A percentile compares a stretch with the other conserved stretches of the same genome.
Conservation (phyloP, 1,140 invertebrate species). For the Manduca sexta region DNA sequence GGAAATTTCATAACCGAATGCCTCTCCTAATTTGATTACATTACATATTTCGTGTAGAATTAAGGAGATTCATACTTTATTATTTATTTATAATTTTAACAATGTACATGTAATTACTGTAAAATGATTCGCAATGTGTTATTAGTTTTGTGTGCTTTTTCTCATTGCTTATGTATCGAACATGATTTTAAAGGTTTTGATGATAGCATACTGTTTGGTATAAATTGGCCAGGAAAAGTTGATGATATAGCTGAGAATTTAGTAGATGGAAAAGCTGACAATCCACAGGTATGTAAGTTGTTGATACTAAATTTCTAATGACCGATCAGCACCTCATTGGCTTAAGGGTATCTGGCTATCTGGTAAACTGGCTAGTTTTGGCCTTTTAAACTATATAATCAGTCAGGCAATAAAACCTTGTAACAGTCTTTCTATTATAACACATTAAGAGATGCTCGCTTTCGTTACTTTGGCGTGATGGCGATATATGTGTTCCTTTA, state of each 20-base stretch:
- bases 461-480: no score
- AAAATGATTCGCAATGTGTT: slow-evolving; percentile 21
- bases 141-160: slow-evolving; percentile 29
- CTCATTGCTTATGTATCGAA: slow-evolving; percentile 41
- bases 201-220: slow-evolving; percentile 86
- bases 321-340: not conserved
- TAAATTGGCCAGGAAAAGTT: slow-evolving; percentile 85
- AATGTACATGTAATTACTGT: not conserved
- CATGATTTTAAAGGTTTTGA: slow-evolving; percentile 84
- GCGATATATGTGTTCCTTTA: no score
- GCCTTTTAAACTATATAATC: not conserved
- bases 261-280: slow-evolving; percentile 29
- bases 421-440: no score
- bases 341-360: not conserved
- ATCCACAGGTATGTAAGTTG: slow-evolving; percentile 34
- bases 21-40: no score
- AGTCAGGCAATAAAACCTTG: no score
- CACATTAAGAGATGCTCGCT: no score
- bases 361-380: no score
- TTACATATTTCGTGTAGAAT: no score
- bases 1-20: no score
- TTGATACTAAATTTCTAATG: not conserved
- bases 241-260: slow-evolving; percentile 57
- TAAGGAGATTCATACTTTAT: no score
- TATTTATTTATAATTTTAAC: no score